phyloP scores from a whole-genome alignment of 2,888 invertebrate species.

The Seladonia tumulorum region DNA sequence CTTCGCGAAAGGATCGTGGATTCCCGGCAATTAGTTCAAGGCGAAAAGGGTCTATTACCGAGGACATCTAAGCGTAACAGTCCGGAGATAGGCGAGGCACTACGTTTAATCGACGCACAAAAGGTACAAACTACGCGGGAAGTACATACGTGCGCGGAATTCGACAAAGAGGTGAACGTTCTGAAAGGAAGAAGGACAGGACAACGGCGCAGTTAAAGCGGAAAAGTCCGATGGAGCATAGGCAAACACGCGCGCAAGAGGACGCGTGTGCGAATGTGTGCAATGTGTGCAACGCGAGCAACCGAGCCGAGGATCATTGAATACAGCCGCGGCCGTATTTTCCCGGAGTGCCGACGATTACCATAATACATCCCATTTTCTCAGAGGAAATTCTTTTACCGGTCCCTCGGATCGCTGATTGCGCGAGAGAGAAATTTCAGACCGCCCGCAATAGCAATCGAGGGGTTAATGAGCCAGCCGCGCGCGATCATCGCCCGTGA shows the following conservation, averaged over 20 bases:
- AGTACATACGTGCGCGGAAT: constrained; percentile 62
- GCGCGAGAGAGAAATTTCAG: constrained; percentile 1
- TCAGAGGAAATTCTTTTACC: constrained; percentile 27
- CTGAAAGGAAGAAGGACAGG: not conserved
- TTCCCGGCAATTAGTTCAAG: constrained; percentile 29
- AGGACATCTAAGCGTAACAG: not conserved
- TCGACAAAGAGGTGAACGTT: not conserved
- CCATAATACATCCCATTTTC: constrained; percentile 55
- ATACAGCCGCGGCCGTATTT: constrained; percentile 47
- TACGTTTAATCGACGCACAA: constrained; percentile 58
- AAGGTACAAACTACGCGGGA: constrained; percentile 57
- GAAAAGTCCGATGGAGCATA: constrained; percentile 17
- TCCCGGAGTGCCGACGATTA: constrained; percentile 44
- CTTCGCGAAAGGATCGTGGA: not conserved
- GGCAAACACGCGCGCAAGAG: constrained; percentile 33
- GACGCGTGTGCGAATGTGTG: constrained; percentile 18
- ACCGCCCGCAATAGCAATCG: not conserved
- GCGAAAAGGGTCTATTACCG: not conserved
- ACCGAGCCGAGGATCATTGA: constrained; percentile 49
- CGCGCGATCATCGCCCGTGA: not conserved
- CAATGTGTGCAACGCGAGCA: not conserved
- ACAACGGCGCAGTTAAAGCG: not conserved
- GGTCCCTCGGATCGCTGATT: constrained; percentile 2
- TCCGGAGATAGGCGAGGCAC: not conserved
- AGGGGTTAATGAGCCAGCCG: constrained; percentile 8